These are phyloP conservation scores for Eulemur albifrons DNA, from an alignment of 2,797 vertebrate genomes.

Conservation along the genomic window DNA sequence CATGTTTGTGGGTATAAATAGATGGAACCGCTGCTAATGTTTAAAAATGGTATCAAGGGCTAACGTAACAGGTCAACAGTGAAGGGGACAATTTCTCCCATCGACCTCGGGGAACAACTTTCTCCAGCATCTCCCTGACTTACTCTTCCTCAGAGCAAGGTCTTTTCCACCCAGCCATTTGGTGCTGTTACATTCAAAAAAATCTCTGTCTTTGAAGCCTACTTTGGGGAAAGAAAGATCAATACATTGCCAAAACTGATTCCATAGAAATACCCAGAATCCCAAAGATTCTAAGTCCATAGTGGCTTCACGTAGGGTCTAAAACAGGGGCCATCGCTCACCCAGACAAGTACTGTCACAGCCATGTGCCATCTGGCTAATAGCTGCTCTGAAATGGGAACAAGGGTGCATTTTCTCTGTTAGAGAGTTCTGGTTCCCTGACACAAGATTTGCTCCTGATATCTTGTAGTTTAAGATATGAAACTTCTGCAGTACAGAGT, in stretches of 20 bases:
- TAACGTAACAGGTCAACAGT: background rate
- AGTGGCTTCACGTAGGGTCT: fast-evolving
- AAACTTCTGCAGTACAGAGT: background rate
- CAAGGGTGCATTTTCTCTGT: background rate
- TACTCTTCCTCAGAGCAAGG: background rate
- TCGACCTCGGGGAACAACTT: background rate
- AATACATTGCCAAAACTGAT: background rate
- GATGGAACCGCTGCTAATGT: background rate
- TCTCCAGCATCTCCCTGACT: fast-evolving
- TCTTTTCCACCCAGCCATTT: no score
- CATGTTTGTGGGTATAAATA: fast-evolving
- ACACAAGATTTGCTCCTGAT: background rate
- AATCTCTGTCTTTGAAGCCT: background rate
- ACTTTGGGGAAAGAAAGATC: background rate
- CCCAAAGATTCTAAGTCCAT: background rate
- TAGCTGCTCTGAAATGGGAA: background rate
- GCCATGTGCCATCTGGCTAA: fast-evolving
- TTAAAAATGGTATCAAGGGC: background rate
- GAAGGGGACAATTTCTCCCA: background rate
- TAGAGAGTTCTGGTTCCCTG: background rate
- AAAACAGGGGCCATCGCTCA: background rate
- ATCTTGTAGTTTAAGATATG: background rate
- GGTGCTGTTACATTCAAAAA: background rate
- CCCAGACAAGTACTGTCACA: background rate
- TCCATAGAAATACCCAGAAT: background rate